These are phyloP conservation scores for Drosophila malerkotliana DNA, from an alignment of 1,140 invertebrate species.

Conservation along the genomic window DNA sequence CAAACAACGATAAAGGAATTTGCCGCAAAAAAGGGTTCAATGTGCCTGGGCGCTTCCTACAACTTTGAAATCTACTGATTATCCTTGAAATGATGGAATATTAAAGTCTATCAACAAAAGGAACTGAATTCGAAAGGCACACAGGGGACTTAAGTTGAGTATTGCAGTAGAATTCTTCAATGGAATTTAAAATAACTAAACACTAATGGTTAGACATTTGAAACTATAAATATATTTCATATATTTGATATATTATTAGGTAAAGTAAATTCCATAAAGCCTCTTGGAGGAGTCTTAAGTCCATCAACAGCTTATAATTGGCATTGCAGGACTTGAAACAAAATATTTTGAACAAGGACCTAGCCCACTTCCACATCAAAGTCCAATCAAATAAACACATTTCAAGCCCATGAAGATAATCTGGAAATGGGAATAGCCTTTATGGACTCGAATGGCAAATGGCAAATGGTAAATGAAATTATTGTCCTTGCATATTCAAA, in stretches of 20 bases:
- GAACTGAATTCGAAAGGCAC: not conserved
- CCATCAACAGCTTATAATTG: slow-evolving; percentile 1
- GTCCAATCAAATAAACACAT: slow-evolving; percentile 9
- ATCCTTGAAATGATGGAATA: slow-evolving; percentile 35
- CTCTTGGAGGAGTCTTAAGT: not conserved
- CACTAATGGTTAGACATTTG: not conserved
- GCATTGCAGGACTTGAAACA: not conserved
- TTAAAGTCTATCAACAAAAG: slow-evolving; percentile 29
- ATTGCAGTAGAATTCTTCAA: not conserved
- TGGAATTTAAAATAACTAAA: not conserved
- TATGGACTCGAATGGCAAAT: slow-evolving; percentile 22
- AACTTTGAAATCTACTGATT: slow-evolving; percentile 32
- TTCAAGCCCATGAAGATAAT: slow-evolving; percentile 26
- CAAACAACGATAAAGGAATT: slow-evolving; percentile 55
- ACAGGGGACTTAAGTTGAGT: not conserved
- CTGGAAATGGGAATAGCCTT: slow-evolving; percentile 22
- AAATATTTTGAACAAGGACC: slow-evolving; percentile 6
- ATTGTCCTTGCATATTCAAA: slow-evolving; percentile 49
- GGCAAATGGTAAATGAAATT: slow-evolving; percentile 39
- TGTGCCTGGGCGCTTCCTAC: not conserved
- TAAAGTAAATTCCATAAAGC: not conserved
- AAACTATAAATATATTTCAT: not conserved
- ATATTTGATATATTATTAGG: not conserved
- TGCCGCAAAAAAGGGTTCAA: slow-evolving; percentile 29
- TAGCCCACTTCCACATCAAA: slow-evolving; percentile 1